phyloP scores from a whole-genome alignment of 1,140 invertebrate species.

The Pomacea maculata region DNA sequence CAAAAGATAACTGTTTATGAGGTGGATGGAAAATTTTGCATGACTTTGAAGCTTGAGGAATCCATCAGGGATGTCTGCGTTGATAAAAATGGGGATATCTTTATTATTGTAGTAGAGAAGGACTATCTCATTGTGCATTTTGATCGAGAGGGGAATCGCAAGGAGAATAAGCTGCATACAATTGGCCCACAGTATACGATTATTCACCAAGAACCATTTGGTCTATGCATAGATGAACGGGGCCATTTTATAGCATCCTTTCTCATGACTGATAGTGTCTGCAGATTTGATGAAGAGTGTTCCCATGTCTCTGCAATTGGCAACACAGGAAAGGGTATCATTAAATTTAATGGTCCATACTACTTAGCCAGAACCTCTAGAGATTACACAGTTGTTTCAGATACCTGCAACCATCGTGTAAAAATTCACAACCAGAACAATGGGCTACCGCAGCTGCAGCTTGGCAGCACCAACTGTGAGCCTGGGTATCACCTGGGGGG shows the following conservation, averaged over 20 bases:
- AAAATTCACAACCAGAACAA: slow-evolving; percentile 7
- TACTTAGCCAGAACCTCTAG: slow-evolving; percentile 15
- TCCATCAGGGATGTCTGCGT: not conserved
- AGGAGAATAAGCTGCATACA: slow-evolving; percentile 10
- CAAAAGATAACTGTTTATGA: not conserved
- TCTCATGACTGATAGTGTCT: slow-evolving; percentile 7
- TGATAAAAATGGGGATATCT: not conserved
- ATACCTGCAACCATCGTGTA: slow-evolving; percentile 14
- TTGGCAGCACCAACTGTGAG: not conserved
- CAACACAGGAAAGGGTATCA: not conserved
- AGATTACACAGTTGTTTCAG: slow-evolving; percentile 5
- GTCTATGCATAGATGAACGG: not conserved
- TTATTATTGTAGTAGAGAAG: slow-evolving; percentile 3
- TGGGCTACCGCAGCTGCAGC: not conserved
- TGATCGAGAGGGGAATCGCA: not conserved
- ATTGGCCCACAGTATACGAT: not conserved
- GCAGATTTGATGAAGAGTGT: slow-evolving; percentile 7
- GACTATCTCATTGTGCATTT: slow-evolving; percentile 13
- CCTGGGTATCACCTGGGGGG: not conserved
- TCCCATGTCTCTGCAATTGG: too few relatives aligned
- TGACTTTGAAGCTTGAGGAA: not conserved
- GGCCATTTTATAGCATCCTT: slow-evolving; percentile 3
- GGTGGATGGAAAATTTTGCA: not conserved
- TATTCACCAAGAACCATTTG: slow-evolving; percentile 12
- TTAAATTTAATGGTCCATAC: slow-evolving; percentile 13